These are phyloP conservation scores for Hipparchia semele DNA, from an alignment of 2,888 invertebrate genomes.

Conservation along the genomic window DNA sequence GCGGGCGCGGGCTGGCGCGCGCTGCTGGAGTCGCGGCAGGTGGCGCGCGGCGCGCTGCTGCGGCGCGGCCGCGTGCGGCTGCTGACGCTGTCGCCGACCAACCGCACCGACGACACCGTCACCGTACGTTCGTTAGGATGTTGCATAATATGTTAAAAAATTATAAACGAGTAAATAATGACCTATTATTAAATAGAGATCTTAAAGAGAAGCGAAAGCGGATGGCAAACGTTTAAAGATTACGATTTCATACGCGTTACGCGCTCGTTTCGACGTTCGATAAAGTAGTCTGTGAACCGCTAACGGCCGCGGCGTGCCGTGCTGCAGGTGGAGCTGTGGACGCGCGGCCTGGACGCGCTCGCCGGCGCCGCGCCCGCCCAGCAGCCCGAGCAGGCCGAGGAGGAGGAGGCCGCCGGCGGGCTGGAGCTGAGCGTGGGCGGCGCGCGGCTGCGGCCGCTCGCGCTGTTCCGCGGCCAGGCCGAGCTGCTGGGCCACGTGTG, in stretches of 20 bases:
- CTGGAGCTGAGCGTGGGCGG: conserved; percentile 57
- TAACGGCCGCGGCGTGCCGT: conserved; percentile 12
- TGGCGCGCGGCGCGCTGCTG: conserved; percentile 60
- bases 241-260: no score
- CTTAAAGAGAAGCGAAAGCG: no score
- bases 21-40: conserved; percentile 57
- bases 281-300: background rate
- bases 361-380: conserved; percentile 37
- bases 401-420: conserved; percentile 50
- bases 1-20: conserved; percentile 50
- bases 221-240: no score
- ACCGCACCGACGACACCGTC: conserved; percentile 37
- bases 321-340: conserved; percentile 55
- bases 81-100: conserved; percentile 36
- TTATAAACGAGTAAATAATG: no score
- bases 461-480: conserved; percentile 56
- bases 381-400: conserved; percentile 39
- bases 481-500: conserved; percentile 70
- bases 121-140: no score
- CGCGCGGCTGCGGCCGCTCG: conserved; percentile 49
- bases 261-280: no score
- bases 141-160: no score
- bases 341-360: conserved; percentile 54
- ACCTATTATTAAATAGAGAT: no score
- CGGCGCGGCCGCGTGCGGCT: conserved; percentile 58